Evolutionary conservation across 2,888 invertebrate species (phyloP), one percentile per base, ranked within the genome.

Genomic region (Stenchaetothrips biformis): DNA sequence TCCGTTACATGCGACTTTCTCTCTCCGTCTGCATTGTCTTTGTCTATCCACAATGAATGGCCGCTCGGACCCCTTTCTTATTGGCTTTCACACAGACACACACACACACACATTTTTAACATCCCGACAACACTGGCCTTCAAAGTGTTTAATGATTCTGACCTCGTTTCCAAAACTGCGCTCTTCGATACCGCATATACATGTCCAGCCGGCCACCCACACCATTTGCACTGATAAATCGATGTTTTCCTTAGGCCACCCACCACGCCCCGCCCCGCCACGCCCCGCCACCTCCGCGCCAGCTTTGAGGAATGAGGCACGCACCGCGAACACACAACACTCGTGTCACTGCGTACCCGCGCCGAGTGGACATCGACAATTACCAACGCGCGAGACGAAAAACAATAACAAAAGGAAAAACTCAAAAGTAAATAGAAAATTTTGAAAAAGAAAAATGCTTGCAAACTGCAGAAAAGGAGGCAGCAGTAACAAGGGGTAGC

Each of bases 181-280:
- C 37, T 37, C 37, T 37, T 37, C 37, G 37, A 37, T 37, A 37
- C 37, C 37, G 37, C 37, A 37, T 37, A 37, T 37, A 37, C 37
- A 4, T 37, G 37, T 37, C 37, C 37, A 37, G 37, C 37, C 37
- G 37, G 37, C 37, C 37, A 37, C 37, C 37, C 37, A 37, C 37
- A 37, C 37, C 37, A 37, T 53, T 53, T 67, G 67, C 67, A 67
- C 67, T 67, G 67, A 67, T 67, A 67, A 67, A 67, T 67, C 9
- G 67, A 67, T 67, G n/a, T 21, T 53, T 16, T 53, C 53, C 13
- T 16, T 16, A 2, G 59, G 59, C 59, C 59, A 59, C 67, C 4
- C 21, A 21, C n/a, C 67, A 67, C 67, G 53, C 53, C 53, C 8
- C 53, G 53, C 18, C 67, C 4, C 21, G 67, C n/a, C 67, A 67